Base-by-base conservation (phyloP, 1,140 invertebrate genomes). In the Hypsibius dujardini region DNA sequence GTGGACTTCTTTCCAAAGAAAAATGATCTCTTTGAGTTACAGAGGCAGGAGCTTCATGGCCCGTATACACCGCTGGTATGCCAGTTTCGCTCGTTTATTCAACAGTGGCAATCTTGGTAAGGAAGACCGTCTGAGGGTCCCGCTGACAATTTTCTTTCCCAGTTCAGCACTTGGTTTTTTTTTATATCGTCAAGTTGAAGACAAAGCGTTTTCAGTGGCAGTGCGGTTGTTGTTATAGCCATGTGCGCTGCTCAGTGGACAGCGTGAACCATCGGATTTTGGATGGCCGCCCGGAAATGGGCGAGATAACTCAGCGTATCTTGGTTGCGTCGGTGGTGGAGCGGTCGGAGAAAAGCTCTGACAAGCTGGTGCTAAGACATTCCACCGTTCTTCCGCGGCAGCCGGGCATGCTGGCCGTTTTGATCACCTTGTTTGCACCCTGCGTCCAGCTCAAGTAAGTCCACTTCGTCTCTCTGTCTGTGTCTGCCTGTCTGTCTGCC, bases 141-240 rank as follows among this genome's bases (percentile, higher is more conserved):
- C n/a, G n/a, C n/a, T n/a, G n/a, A n/a, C n/a, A n/a, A n/a, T n/a
- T n/a, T n/a, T n/a, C n/a, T n/a, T n/a, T n/a, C n/a, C n/a, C n/a
- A n/a, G n/a, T n/a, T n/a, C n/a, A n/a, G n/a, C n/a, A n/a, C n/a
- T n/a, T n/a, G n/a, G n/a, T n/a, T n/a, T n/a, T n/a, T n/a, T n/a
- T n/a, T n/a, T n/a, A n/a, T n/a, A n/a, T n/a, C n/a, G n/a, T n/a
- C n/a, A n/a, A n/a, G n/a, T n/a, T n/a, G n/a, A n/a, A n/a, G n/a
- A n/a, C n/a, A n/a, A n/a, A n/a, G n/a, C n/a, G n/a, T n/a, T n/a
- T n/a, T n/a, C n/a, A n/a, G n/a, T n/a, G n/a, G n/a, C n/a, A n/a
- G n/a, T 56, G 50, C 50, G 50, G 50, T 56, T 56, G 50, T 56
- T 56, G 50, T 67, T 42, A 3, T 67, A 67, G 62, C 62, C 3